Evolutionary conservation across 2,113 vertebrate species (phyloP).

Genomic region (Elgaria multicarinata): DNA sequence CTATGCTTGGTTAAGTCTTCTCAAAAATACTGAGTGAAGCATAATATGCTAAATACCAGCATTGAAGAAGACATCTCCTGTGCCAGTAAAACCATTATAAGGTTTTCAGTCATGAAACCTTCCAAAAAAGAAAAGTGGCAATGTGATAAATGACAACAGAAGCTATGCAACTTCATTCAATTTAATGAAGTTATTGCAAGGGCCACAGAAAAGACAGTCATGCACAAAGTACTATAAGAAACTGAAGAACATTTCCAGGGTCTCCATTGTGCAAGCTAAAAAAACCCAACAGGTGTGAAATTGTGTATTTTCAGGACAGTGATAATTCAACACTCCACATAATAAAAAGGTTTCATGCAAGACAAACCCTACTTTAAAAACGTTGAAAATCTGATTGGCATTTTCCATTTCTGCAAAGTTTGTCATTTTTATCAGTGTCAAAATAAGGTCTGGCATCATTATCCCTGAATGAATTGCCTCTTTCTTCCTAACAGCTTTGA

Average conservation of each 20-base stretch:
- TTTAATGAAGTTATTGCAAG: not conserved
- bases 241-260: not conserved
- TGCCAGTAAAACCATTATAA: not conserved
- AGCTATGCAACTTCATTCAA: not conserved
- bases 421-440: conserved; percentile 53
- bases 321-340: not conserved
- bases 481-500: conserved; percentile 60
- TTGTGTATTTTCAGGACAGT: not conserved
- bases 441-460: conserved; percentile 44
- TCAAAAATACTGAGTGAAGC: not conserved
- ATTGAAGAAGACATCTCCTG: not conserved
- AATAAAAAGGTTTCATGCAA: conserved; percentile 29
- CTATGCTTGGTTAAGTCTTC: not conserved
- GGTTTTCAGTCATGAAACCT: not conserved
- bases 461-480: conserved; percentile 64
- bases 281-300: not conserved
- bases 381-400: conserved; percentile 41
- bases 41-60: not conserved
- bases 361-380: conserved; percentile 40
- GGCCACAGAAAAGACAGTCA: not conserved
- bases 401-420: conserved; percentile 36
- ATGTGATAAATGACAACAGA: not conserved
- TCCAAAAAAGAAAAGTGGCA: not conserved
- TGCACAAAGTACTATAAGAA: not conserved
- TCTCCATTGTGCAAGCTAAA: not conserved